These are phyloP conservation scores for Takifugu flavidus DNA, from an alignment of 2,113 vertebrate species.

Conservation along the genomic window DNA sequence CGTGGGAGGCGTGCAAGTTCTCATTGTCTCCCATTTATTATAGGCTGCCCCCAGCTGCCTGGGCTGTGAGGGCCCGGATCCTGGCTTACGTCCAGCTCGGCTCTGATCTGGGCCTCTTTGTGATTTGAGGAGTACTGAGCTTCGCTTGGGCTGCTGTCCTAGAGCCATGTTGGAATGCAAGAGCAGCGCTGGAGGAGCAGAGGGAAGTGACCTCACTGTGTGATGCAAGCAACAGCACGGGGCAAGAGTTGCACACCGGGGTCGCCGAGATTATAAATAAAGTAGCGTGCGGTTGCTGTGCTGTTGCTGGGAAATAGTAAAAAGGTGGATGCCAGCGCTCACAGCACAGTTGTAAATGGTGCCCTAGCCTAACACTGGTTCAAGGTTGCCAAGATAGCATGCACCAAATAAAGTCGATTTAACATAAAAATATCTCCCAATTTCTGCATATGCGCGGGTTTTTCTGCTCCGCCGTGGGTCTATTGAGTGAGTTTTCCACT, in stretches of 20 bases:
- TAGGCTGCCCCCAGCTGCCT: constrained; percentile 73
- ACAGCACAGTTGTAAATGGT: constrained; percentile 62
- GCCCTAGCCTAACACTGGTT: constrained; percentile 64
- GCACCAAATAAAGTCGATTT: constrained; percentile 45
- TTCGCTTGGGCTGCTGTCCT: constrained; percentile 74
- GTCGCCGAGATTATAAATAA: constrained; percentile 80
- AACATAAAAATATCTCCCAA: constrained; percentile 12
- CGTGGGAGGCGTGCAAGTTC: constrained; percentile 68
- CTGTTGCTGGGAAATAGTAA: constrained; percentile 58
- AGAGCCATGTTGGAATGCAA: constrained; percentile 77
- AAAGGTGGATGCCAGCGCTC: constrained; percentile 71
- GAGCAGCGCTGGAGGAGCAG: constrained; percentile 68
- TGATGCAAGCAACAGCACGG: constrained; percentile 68
- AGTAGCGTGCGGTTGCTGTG: constrained; percentile 65
- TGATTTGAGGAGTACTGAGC: constrained; percentile 68
- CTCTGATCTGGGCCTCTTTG: constrained; percentile 75
- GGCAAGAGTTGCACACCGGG: constrained; percentile 69
- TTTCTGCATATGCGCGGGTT: constrained; percentile 16
- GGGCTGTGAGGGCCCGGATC: constrained; percentile 62
- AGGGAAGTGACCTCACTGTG: constrained; percentile 72
- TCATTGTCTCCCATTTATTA: constrained; percentile 75
- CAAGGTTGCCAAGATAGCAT: constrained; percentile 65
- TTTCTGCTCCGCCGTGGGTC: constrained; percentile 10
- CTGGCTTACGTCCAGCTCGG: constrained; percentile 71
- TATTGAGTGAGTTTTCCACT: constrained; percentile 6